Percentiles rank a stretch among this genome's conserved stretches.
phyloP scores from a whole-genome alignment of 1,140 invertebrate genomes.

The Acromyrmex echinatior region DNA sequence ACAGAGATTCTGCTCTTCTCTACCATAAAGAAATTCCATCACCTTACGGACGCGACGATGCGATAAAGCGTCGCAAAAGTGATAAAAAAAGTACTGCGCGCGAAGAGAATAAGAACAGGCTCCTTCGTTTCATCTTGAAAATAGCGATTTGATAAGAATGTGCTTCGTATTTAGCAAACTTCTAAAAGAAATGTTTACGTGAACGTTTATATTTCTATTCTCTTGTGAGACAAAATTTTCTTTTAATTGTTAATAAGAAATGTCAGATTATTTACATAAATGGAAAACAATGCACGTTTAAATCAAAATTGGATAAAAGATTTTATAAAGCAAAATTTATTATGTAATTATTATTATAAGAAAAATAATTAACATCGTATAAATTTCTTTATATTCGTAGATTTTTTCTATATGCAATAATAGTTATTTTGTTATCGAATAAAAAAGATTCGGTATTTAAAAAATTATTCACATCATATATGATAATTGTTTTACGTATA shows the following conservation, averaged over 20 bases:
- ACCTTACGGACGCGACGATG: conserved; percentile 3
- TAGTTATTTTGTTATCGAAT: neutral
- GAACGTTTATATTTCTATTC: neutral
- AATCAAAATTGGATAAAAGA: neutral
- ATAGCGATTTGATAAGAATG: conserved; percentile 30
- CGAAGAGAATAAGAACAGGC: conserved; percentile 6
- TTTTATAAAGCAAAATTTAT: neutral
- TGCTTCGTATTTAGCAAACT: conserved; percentile 22
- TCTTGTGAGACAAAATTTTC: neutral
- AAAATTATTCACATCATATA: neutral
- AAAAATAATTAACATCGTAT: neutral
- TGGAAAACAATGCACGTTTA: neutral
- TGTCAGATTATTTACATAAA: neutral
- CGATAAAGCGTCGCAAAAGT: conserved; percentile 18
- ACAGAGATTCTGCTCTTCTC: neutral
- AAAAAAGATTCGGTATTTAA: neutral
- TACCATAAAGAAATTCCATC: conserved; percentile 13
- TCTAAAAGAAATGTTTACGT: neutral
- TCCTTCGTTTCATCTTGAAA: neutral
- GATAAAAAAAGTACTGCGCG: conserved; percentile 34
- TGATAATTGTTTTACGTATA: neutral
- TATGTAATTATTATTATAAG: neutral
- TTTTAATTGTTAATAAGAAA: conserved; percentile 37
- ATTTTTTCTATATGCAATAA: neutral
- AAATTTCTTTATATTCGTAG: neutral